phyloP scores from a whole-genome alignment of 2,113 vertebrate genomes.

The Anoura caudifer region DNA sequence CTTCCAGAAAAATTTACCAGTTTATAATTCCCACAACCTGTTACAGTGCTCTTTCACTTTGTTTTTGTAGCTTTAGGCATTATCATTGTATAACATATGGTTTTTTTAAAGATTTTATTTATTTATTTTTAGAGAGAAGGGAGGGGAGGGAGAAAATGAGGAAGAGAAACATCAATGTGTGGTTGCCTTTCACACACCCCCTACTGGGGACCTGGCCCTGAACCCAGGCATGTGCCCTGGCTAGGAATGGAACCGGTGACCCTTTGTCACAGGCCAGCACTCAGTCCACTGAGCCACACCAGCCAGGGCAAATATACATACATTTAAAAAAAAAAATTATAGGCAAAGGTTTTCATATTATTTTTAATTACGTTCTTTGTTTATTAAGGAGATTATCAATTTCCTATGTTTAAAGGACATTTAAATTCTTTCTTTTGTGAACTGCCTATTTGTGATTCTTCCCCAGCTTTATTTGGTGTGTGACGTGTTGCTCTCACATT shows the following conservation, averaged over 20 bases:
- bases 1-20: background rate
- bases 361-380: background rate
- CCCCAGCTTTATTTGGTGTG: background rate
- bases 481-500: background rate
- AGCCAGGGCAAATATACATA: too few species aligned
- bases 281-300: too few species aligned
- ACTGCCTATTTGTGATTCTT: background rate
- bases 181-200: too few species aligned
- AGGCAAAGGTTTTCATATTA: background rate
- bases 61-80: background rate
- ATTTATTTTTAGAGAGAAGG: too few species aligned
- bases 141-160: too few species aligned
- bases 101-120: too few species aligned
- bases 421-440: conserved; percentile 4
- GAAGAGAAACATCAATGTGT: too few species aligned
- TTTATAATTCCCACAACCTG: background rate
- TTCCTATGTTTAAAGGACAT: background rate
- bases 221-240: too few species aligned
- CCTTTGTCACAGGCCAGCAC: too few species aligned
- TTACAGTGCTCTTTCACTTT: background rate
- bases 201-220: too few species aligned
- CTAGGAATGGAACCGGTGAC: too few species aligned
- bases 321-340: background rate
- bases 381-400: background rate
- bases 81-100: background rate